Base-by-base conservation (phyloP, 1,140 invertebrate species). In the Elymnias hypermnestra region DNA sequence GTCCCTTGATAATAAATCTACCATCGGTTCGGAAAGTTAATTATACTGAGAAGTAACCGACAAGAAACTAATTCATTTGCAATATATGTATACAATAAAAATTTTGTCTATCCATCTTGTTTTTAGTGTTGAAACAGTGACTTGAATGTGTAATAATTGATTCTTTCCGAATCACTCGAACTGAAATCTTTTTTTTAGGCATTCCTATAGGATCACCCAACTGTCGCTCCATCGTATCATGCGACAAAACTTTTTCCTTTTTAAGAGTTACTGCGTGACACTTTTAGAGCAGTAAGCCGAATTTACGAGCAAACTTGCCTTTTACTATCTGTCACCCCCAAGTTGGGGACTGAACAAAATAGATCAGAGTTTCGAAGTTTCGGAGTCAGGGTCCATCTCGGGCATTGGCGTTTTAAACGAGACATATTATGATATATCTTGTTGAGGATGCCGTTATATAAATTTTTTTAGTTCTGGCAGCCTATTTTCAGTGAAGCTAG, bases 231-330 rank as follows among this genome's bases (percentile, higher is more conserved):
- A 44, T 50, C 50, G 50, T 52, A 53, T 61, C 55, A 67, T 61
- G 64, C 50, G 53, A 39, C 42, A 57, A 66, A 73, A 70, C 63
- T 59, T 58, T 73, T 73, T 70, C 65, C 63, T 64, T 69, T 69
- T 66, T 57, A 53, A 62, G 67, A 66, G 45, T 66, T 57, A 48
- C 38, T 51, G 50, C 45, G 50, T 64, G 72, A 75, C 68, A 75
- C 68, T 75, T 75, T 70, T 61, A 50, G 49, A 57, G 55, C 26
- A 48, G 60, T 62, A 53, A 63, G 57, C 62, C 63, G 63, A 72
- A 75, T 75, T 75, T 75, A 75, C 66, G 72, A 61, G 42, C 31
- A 53, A 75, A 75, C 61, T 70, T 75, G 50, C 50, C 55, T 59
- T 57, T 72, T 57, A 67, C 66, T 75, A 72, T 72, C 72, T 72